Evolutionary conservation across 1,140 invertebrate species (phyloP).

Genomic region (Drosophila repletoides): DNA sequence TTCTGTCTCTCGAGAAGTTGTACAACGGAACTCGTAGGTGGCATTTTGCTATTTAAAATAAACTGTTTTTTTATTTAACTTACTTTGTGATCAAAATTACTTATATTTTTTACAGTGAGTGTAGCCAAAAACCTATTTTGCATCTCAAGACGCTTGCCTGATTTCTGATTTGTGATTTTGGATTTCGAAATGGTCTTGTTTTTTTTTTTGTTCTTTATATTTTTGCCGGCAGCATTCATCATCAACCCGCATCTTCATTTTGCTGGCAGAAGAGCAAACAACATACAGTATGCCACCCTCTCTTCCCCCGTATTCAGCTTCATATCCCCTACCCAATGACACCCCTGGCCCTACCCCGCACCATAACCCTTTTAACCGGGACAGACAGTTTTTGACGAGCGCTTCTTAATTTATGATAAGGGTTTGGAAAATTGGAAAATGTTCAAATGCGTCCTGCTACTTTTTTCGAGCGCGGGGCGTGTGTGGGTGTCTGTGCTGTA

Average conservation of each 20-base stretch:
- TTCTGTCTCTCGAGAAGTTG: too few species aligned
- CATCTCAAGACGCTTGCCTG: slow-evolving; percentile 46
- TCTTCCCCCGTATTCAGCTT: neutral
- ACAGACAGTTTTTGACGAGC: slow-evolving; percentile 80
- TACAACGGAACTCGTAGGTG: too few species aligned
- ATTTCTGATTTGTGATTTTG: slow-evolving; percentile 61
- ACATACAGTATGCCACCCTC: slow-evolving; percentile 38
- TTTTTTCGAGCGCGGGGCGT: slow-evolving; percentile 12
- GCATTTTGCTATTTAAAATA: too few species aligned
- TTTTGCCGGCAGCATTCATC: slow-evolving; percentile 58
- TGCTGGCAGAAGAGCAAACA: slow-evolving; percentile 60
- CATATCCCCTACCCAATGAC: slow-evolving; percentile 20
- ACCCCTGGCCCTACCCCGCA: neutral
- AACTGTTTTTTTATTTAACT: too few species aligned
- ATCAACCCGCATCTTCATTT: slow-evolving; percentile 77
- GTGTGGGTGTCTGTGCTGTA: neutral
- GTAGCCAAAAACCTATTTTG: slow-evolving; percentile 8
- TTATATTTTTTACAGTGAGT: too few species aligned
- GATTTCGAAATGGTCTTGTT: slow-evolving; percentile 16
- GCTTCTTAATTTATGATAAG: slow-evolving; percentile 82
- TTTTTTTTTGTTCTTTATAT: slow-evolving; percentile 17
- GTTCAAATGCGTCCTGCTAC: slow-evolving; percentile 67
- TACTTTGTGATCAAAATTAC: too few species aligned
- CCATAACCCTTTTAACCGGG: slow-evolving; percentile 27
- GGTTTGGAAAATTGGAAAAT: slow-evolving; percentile 82